These are phyloP conservation scores for Varanus komodoensis DNA, from an alignment of 2,113 vertebrate genomes.

Conservation along the genomic window DNA sequence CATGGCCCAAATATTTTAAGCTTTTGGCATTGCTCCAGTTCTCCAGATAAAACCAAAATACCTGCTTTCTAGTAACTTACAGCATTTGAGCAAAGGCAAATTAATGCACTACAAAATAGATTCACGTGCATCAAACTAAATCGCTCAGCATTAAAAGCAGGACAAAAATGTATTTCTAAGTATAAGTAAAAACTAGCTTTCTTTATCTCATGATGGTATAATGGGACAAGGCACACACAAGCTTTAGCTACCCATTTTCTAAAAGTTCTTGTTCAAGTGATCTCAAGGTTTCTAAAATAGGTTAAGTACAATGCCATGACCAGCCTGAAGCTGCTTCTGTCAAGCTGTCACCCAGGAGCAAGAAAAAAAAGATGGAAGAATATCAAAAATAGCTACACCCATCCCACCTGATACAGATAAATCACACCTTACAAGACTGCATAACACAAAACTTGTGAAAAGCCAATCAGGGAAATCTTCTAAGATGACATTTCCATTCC, in stretches of 20 bases:
- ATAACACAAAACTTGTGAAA: neutral
- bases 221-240: too few relatives aligned
- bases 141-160: neutral
- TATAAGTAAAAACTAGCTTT: neutral
- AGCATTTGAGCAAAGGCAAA: neutral
- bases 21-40: neutral
- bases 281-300: neutral
- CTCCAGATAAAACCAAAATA: neutral
- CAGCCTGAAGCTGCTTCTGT: neutral
- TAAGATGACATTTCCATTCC: neutral
- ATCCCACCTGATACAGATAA: neutral
- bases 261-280: neutral
- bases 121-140: neutral
- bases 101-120: neutral
- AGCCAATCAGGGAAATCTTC: conserved; percentile 15
- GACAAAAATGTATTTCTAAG: neutral
- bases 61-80: neutral
- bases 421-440: neutral
- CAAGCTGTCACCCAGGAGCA: neutral
- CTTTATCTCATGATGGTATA: neutral
- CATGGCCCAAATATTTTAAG: neutral
- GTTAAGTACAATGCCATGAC: neutral
- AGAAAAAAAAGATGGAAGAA: neutral
- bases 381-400: neutral
- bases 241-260: neutral